Conservation (phyloP, 2,888 invertebrate species). For the Trichopria drosophilae region DNA sequence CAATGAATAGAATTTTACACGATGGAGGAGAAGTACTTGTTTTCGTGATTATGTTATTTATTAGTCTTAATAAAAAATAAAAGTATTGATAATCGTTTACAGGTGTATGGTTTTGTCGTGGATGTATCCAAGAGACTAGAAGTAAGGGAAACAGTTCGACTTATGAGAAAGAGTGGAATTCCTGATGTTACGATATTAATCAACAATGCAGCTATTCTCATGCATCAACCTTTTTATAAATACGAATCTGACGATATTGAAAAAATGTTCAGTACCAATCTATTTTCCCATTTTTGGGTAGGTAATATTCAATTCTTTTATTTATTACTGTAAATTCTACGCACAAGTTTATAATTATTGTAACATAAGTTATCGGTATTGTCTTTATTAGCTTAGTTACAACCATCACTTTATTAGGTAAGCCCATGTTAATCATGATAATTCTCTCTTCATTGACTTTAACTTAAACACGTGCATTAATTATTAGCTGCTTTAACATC, state of each 20-base stretch:
- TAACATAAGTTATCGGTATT: neutral
- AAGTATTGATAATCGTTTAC: conserved; percentile 3
- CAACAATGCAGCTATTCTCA: conserved; percentile 59
- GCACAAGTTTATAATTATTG: neutral
- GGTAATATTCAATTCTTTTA: conserved; percentile 14
- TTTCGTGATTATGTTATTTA: neutral
- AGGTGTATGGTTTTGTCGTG: conserved; percentile 49
- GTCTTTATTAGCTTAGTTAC: too few species aligned
- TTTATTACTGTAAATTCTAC: neutral
- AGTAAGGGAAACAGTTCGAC: conserved; percentile 40
- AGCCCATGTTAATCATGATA: too few species aligned
- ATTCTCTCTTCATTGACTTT: too few species aligned
- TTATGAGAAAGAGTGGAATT: conserved; percentile 47
- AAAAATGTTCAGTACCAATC: conserved; percentile 56
- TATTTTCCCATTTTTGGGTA: conserved; percentile 60
- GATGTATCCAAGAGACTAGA: conserved; percentile 48
- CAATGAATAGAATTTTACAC: conserved; percentile 42
- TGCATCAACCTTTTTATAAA: conserved; percentile 53
- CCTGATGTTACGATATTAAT: conserved; percentile 59
- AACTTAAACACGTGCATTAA: too few species aligned
- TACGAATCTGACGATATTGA: conserved; percentile 53
- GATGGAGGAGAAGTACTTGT: conserved; percentile 46
- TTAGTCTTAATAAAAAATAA: neutral
- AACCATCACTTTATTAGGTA: too few species aligned
- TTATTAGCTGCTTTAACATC: too few species aligned